phyloP scores from a whole-genome alignment of 2,888 invertebrate species.

The Pristionchus entomophagus region DNA sequence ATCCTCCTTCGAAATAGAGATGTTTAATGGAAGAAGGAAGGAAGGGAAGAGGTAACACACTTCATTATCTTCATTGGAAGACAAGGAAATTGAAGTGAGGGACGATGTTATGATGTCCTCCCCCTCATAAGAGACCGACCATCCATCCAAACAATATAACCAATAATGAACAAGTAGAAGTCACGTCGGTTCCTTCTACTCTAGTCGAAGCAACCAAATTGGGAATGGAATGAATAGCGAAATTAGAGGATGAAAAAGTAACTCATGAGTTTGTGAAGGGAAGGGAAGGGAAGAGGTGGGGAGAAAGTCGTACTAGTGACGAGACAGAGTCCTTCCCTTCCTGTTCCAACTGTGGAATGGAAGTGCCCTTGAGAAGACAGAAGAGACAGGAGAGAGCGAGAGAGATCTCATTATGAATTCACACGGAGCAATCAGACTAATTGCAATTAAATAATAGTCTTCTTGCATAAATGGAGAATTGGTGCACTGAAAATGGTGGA shows the following conservation, averaged over 20 bases:
- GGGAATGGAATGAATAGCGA: too few relatives aligned
- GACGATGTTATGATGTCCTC: neutral
- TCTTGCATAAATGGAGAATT: too few relatives aligned
- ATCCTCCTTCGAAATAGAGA: too few relatives aligned
- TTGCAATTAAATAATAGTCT: too few relatives aligned
- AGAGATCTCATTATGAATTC: too few relatives aligned
- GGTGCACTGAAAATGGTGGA: too few relatives aligned
- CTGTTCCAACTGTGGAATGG: too few relatives aligned
- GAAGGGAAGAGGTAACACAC: neutral
- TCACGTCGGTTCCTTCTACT: neutral
- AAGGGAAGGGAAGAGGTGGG: neutral
- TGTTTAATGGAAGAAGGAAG: neutral
- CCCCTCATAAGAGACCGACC: too few relatives aligned
- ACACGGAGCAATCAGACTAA: too few relatives aligned
- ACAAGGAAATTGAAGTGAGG: neutral
- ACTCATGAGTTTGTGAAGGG: neutral
- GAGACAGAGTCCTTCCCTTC: too few relatives aligned
- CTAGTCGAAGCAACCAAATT: neutral
- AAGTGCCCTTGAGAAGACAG: too few relatives aligned
- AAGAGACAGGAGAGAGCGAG: too few relatives aligned
- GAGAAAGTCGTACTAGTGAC: neutral
- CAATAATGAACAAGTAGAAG: neutral
- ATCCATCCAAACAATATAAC: neutral
- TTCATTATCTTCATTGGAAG: neutral
- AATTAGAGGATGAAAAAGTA: neutral